Percentiles rank a stretch among this genome's conserved stretches.
phyloP scores from a whole-genome alignment of 2,888 invertebrate genomes.

The Cryptus armator region DNA sequence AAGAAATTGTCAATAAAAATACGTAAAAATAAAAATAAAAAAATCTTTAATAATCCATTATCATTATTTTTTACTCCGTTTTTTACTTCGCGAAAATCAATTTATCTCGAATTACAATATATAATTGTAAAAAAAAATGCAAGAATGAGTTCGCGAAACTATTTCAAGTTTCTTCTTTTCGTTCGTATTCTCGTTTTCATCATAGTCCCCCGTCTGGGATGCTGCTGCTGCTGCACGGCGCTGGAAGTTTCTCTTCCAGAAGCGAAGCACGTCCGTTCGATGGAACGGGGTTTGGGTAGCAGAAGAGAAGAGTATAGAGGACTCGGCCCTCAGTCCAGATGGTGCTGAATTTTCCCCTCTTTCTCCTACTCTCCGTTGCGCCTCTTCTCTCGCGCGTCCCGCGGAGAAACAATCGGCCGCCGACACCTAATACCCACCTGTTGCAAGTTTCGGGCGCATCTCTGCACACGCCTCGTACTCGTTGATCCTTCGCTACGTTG shows the following conservation, averaged over 20 bases:
- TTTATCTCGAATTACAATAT: not conserved
- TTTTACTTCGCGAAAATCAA: not conserved
- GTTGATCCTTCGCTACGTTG: constrained; percentile 46
- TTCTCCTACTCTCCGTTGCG: constrained; percentile 1
- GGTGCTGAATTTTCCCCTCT: constrained; percentile 49
- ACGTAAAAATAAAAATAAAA: too few species aligned
- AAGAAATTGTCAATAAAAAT: not conserved
- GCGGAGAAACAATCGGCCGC: constrained; percentile 72
- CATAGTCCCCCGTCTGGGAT: not conserved
- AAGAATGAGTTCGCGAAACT: not conserved
- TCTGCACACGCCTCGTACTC: constrained; percentile 63
- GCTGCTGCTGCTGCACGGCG: not conserved
- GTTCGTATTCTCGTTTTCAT: constrained; percentile 6
- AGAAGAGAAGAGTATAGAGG: constrained; percentile 44
- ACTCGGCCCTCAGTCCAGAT: constrained; percentile 67
- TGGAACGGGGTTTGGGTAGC: constrained; percentile 20
- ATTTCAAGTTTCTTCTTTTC: not conserved
- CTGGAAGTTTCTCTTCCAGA: constrained; percentile 54
- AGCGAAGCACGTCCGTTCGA: constrained; percentile 59
- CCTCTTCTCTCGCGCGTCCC: constrained; percentile 61
- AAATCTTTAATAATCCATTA: not conserved
- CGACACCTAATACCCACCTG: constrained; percentile 75
- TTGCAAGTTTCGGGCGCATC: constrained; percentile 72
- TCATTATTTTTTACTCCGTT: not conserved
- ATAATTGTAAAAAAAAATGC: not conserved